Evolutionary conservation across 2,888 invertebrate species (phyloP), one percentile per base, ranked within the genome.

Genomic region (Napeogenes inachia): DNA sequence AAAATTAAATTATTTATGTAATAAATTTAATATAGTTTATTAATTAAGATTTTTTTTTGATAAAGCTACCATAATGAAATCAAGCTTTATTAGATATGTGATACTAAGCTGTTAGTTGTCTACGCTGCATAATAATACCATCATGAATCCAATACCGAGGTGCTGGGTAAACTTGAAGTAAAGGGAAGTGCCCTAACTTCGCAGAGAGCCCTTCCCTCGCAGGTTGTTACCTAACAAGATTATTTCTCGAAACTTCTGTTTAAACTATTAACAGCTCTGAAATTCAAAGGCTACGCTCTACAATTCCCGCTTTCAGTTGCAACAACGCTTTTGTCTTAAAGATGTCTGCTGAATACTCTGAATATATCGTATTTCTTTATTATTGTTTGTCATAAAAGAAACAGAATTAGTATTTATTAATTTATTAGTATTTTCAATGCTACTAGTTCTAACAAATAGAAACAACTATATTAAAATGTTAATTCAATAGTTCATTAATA

Each of bases 211-310:
- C 82, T 82, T 82, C 76, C 72, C 73, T 71, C 71, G 76, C 79
- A 80, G 79, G 78, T 83, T 82, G 82, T 84, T 84, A 80, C 79
- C 80, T 84, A 85, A 86, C 85, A 81, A 84, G 81, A 81, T 85
- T 82, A 85, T 80, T 81, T 81, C 75, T 78, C 73, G 71, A 72
- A 74, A 73, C 77, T 77, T 78, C 78, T 79, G 80, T 80, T 80
- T 79, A 78, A 85, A 84, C 80, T 82, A 80, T 82, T 81, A 82
- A 79, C 77, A 76, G 76, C 73, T 77, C 70, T 68, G 72, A 77
- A 79, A 76, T 75, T 75, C 70, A 72, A 69, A 69, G 64, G 68
- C 70, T 69, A 65, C 60, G 63, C 67, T 62, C 62, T 53, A 56
- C 60, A 56, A 57, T 60, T 61, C 59, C 53, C 46, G 10, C 13